Conservation (phyloP, 2,797 vertebrate genomes). For the Petrocephalus sullivani region DNA sequence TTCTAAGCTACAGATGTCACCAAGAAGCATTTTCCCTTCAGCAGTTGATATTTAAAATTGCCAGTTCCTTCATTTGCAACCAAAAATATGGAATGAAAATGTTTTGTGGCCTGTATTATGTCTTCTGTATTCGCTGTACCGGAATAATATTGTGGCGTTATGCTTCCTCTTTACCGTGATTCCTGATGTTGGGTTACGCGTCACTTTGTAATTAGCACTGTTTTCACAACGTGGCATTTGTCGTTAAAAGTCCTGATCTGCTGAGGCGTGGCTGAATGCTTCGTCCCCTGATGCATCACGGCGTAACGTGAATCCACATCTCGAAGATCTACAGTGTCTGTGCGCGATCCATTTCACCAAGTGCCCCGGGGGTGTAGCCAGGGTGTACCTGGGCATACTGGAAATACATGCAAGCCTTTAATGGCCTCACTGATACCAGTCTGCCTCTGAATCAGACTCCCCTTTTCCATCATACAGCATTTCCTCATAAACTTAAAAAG, state of each 20-base stretch:
- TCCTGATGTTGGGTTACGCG: background rate
- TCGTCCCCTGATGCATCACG: background rate
- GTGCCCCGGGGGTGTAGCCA: constrained; percentile 36
- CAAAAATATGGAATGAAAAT: constrained; percentile 32
- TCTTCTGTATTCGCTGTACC: constrained; percentile 25
- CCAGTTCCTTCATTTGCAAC: constrained; percentile 27
- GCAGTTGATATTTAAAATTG: constrained; percentile 34
- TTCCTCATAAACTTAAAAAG: constrained; percentile 30
- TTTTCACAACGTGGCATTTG: background rate
- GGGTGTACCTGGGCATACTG: background rate
- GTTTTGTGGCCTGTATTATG: constrained; percentile 20
- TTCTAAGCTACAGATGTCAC: background rate
- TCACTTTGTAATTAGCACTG: background rate
- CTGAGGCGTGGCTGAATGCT: background rate
- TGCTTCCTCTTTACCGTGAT: constrained; percentile 19
- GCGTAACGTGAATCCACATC: background rate
- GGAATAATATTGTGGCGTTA: constrained; percentile 21
- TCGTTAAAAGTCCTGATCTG: background rate
- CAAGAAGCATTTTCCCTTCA: background rate
- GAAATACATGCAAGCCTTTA: background rate
- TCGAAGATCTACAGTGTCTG: background rate
- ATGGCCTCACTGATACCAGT: background rate
- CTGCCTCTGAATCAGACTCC: constrained; percentile 13
- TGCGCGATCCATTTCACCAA: constrained; percentile 44
- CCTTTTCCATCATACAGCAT: background rate